Conservation (phyloP, 2,888 invertebrate genomes). For the Cistogaster globosa region DNA sequence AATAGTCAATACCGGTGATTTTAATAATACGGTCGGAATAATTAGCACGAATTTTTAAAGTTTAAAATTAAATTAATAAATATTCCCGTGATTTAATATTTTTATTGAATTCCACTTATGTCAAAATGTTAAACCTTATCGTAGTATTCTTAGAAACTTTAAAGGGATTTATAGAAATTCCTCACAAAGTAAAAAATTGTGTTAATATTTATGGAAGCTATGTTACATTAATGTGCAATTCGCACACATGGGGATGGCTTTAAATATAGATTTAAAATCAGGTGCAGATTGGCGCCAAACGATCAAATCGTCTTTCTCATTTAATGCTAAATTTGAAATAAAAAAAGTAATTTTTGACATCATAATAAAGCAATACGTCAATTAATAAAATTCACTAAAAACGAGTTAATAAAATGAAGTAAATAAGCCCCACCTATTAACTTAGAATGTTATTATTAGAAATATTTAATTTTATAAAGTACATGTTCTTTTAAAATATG, state of each 20-base stretch:
- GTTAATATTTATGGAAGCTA: constrained; percentile 37
- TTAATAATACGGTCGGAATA: too few relatives aligned
- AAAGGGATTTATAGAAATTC: not conserved
- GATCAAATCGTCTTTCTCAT: constrained; percentile 9
- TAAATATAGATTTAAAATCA: constrained; percentile 14
- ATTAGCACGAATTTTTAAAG: too few relatives aligned
- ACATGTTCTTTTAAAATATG: too few relatives aligned
- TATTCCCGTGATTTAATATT: too few relatives aligned
- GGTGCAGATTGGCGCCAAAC: constrained; percentile 59
- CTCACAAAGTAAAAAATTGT: constrained; percentile 27
- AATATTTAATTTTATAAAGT: too few relatives aligned
- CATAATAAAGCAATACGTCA: constrained; percentile 78
- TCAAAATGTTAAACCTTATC: constrained; percentile 36
- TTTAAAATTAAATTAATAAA: too few relatives aligned
- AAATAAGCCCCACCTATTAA: too few relatives aligned
- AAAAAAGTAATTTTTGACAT: constrained; percentile 45
- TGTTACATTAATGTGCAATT: constrained; percentile 26
- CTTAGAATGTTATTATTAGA: too few relatives aligned
- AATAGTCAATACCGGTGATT: too few relatives aligned
- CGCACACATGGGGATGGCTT: not conserved
- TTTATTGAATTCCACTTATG: constrained; percentile 34
- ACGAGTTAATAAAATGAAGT: too few relatives aligned
- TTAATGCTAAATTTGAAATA: constrained; percentile 44
- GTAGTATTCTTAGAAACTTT: constrained; percentile 12
- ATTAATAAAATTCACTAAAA: too few relatives aligned